These are phyloP conservation scores for Villa cingulata DNA, from an alignment of 2,888 invertebrate species.

Conservation along the genomic window DNA sequence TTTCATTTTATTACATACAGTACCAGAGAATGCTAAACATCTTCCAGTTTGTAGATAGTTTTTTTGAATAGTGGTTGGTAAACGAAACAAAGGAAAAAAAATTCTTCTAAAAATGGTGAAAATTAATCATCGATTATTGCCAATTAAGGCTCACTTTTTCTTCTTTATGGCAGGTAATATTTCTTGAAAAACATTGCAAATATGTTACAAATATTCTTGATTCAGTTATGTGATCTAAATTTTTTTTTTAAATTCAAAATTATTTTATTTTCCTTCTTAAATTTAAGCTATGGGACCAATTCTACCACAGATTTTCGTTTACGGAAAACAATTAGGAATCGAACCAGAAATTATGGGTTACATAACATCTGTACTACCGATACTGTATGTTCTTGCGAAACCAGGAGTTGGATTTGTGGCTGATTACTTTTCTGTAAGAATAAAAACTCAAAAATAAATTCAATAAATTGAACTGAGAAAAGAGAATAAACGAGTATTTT, in stretches of 20 bases:
- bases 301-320: slow-evolving; percentile 62
- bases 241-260: no score
- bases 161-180: slow-evolving; percentile 79
- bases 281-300: slow-evolving; percentile 67
- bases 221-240: neutral
- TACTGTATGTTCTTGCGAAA: slow-evolving; percentile 64
- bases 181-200: no score
- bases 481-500: no score
- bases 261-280: slow-evolving; percentile 13
- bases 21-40: no score
- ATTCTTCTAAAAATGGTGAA: slow-evolving; percentile 36
- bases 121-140: slow-evolving; percentile 55
- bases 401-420: slow-evolving; percentile 61
- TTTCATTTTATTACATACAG: no score
- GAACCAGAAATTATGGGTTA: slow-evolving; percentile 63
- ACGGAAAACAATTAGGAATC: slow-evolving; percentile 63
- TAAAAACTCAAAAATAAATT: no score
- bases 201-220: neutral
- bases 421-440: slow-evolving; percentile 52
- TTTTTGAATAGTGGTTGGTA: no score
- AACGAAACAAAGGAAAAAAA: neutral
- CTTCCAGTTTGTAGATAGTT: no score
- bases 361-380: slow-evolving; percentile 58
- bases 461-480: no score
- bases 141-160: slow-evolving; percentile 77